These are phyloP conservation scores for Zapornia atra DNA, from an alignment of 2,113 vertebrate species.

Conservation along the genomic window DNA sequence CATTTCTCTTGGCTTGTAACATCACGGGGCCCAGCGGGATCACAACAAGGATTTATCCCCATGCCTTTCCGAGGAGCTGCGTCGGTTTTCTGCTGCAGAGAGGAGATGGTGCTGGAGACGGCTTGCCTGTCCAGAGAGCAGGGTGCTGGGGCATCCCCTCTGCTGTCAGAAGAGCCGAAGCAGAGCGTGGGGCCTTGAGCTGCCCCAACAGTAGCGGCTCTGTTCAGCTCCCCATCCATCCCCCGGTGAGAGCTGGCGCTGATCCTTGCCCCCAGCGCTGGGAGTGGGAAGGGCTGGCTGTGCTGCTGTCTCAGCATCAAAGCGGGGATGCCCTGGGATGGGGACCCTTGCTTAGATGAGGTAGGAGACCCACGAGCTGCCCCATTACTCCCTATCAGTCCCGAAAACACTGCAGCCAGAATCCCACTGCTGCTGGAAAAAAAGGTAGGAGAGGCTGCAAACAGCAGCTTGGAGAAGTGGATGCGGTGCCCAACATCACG, in stretches of 20 bases:
- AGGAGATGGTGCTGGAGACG: neutral
- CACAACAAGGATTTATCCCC: constrained; percentile 22
- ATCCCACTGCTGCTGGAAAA: neutral
- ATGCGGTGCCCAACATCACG: neutral
- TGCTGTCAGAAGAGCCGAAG: neutral
- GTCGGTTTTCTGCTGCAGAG: neutral
- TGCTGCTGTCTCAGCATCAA: neutral
- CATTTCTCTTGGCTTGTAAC: constrained; percentile 55
- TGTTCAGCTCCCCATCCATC: constrained; percentile 22
- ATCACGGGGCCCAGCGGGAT: constrained; percentile 53
- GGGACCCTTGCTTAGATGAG: neutral
- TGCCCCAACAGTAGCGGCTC: neutral
- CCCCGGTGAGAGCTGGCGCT: neutral
- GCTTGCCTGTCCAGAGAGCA: neutral
- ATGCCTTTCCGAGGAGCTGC: neutral
- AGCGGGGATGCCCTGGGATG: accelerated
- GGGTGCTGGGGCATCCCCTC: neutral
- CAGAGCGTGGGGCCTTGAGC: accelerated
- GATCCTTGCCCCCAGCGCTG: neutral
- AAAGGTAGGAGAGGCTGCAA: neutral
- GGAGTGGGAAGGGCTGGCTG: neutral
- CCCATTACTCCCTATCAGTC: accelerated
- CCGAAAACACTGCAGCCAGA: neutral
- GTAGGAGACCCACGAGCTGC: accelerated
- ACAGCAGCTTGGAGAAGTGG: neutral